phyloP scores from a whole-genome alignment of 2,797 vertebrate genomes.

The Sebastiscus tertius region DNA sequence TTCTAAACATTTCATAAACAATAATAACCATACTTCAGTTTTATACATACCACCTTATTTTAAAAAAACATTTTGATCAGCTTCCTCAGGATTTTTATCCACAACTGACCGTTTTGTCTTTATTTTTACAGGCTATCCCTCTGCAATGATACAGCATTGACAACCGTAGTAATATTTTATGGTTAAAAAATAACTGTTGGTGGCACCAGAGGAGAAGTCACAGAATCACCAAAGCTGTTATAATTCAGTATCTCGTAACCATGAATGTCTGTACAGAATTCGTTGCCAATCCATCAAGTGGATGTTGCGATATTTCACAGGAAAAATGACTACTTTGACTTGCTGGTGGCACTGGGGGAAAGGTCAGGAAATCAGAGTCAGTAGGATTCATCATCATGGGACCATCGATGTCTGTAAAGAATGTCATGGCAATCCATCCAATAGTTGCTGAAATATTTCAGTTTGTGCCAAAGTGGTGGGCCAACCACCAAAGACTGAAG shows the following conservation, averaged over 20 bases:
- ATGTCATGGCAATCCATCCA: neutral
- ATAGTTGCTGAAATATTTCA: neutral
- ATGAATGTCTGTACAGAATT: neutral
- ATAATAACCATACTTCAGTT: no score
- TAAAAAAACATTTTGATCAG: neutral
- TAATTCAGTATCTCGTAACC: neutral
- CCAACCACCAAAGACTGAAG: no score
- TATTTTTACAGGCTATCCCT: neutral
- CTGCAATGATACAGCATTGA: neutral
- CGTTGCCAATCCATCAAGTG: neutral
- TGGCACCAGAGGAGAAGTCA: neutral
- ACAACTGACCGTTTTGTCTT: neutral
- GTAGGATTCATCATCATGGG: neutral
- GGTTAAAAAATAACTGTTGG: neutral
- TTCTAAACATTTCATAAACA: no score
- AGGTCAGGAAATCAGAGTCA: neutral
- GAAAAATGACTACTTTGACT: neutral
- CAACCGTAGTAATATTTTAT: neutral
- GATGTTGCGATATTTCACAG: neutral
- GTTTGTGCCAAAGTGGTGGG: neutral
- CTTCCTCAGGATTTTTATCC: neutral
- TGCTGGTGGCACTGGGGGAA: neutral
- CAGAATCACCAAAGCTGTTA: neutral
- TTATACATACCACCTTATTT: no score
- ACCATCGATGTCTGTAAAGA: neutral